A percentile compares a stretch with the other conserved stretches of the same genome.
Evolutionary conservation across 2,113 vertebrate genomes (phyloP).

Genomic region (Xenopus laevis): DNA sequence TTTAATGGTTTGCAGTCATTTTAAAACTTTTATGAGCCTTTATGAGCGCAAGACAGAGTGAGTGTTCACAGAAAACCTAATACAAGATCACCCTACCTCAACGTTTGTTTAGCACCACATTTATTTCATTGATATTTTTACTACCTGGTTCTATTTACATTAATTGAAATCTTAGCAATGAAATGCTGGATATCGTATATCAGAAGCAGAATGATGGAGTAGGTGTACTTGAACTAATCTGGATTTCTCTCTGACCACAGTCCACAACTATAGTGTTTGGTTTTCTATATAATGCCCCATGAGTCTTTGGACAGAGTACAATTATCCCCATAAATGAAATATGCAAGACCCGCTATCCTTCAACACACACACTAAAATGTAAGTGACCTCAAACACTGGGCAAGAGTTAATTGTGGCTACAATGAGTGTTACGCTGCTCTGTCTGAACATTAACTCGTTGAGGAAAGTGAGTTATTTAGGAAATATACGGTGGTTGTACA

Average conservation of each 20-base stretch:
- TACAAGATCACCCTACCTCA: neutral
- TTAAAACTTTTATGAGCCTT: neutral
- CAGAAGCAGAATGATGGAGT: conserved; percentile 14
- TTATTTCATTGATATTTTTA: conserved; percentile 9
- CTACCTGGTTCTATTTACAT: neutral
- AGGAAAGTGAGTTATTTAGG: too few relatives aligned
- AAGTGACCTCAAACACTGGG: too few relatives aligned
- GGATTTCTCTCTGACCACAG: conserved; percentile 11
- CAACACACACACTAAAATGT: too few relatives aligned
- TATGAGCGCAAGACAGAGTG: neutral
- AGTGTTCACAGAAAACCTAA: conserved; percentile 1
- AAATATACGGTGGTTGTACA: too few relatives aligned
- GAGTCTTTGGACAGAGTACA: neutral
- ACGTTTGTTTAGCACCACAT: conserved; percentile 8
- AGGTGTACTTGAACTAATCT: conserved; percentile 13
- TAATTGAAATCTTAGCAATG: conserved; percentile 16
- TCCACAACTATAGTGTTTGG: neutral
- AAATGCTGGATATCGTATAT: conserved; percentile 8
- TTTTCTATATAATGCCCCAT: neutral
- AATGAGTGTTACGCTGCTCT: too few relatives aligned
- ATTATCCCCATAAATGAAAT: neutral
- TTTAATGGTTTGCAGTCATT: neutral
- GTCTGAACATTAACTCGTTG: too few relatives aligned
- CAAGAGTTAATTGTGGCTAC: too few relatives aligned
- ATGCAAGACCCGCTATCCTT: too few relatives aligned